These are phyloP conservation scores for Neosalanx taihuensis DNA, from an alignment of 2,797 vertebrate species.

Conservation along the genomic window DNA sequence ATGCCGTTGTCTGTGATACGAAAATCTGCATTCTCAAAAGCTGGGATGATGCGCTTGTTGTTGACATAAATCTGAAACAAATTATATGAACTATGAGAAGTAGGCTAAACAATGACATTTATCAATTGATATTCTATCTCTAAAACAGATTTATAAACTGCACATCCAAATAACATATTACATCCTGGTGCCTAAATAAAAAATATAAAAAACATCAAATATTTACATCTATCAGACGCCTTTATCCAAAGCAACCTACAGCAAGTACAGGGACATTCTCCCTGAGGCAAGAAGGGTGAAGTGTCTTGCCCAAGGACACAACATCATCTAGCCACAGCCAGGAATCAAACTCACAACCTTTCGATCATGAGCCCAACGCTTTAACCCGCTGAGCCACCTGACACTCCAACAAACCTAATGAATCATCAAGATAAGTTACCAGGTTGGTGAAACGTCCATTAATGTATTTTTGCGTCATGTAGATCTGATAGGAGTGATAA, in stretches of 20 bases:
- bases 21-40: slow-evolving; percentile 73
- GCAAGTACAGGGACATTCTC: no score
- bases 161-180: background rate
- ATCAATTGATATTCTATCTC: background rate
- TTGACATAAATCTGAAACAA: slow-evolving; percentile 77
- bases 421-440: slow-evolving; percentile 46
- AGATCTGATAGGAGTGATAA: slow-evolving; percentile 78
- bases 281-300: no score
- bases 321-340: no score
- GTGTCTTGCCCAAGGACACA: no score
- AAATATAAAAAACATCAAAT: background rate
- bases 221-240: no score
- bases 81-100: slow-evolving; percentile 6
- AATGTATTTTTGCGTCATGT: slow-evolving; percentile 61
- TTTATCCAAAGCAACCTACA: no score
- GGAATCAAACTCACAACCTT: no score
- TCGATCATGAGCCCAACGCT: no score
- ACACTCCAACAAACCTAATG: no score
- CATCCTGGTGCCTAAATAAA: background rate
- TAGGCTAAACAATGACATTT: background rate
- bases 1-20: slow-evolving; percentile 74
- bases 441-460: slow-evolving; percentile 47
- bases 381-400: no score
- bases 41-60: slow-evolving; percentile 62
- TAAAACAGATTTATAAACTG: slow-evolving; percentile 1